Evolutionary conservation across 37 sponge, comb jelly and placozoan species (phyloP).

Genomic region (Dysidea cf. avara): DNA sequence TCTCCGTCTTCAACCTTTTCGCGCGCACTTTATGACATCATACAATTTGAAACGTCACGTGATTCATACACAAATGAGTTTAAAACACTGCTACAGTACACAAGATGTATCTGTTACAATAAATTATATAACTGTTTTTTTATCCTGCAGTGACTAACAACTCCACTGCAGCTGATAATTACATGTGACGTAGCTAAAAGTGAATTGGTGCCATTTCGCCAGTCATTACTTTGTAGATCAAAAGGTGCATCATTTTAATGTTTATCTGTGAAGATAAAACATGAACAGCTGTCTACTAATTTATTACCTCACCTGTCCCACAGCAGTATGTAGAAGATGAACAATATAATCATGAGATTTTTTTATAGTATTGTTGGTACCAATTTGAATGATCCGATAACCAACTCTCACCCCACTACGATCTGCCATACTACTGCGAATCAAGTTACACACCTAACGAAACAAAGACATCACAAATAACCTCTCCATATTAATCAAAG

Average conservation of each 20-base stretch:
- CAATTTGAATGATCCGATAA: constrained; percentile 93
- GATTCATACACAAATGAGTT: too few species aligned
- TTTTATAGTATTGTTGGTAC: constrained; percentile 83
- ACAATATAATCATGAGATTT: constrained; percentile 67
- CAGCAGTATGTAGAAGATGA: constrained; percentile 65
- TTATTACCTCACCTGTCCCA: constrained; percentile 76
- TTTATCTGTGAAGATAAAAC: constrained; percentile 51
- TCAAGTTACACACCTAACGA: constrained; percentile 67
- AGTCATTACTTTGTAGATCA: constrained; percentile 84
- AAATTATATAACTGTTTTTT: too few species aligned
- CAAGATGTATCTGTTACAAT: too few species aligned
- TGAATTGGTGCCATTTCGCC: constrained; percentile 79
- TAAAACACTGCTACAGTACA: too few species aligned
- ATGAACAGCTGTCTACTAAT: background rate
- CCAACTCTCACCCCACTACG: constrained; percentile 95
- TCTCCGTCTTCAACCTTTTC: too few species aligned
- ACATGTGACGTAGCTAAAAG: constrained; percentile 37
- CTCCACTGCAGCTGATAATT: too few species aligned
- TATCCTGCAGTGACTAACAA: too few species aligned
- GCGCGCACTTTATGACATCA: too few species aligned
- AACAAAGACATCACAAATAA: background rate
- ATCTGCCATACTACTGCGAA: constrained; percentile 92
- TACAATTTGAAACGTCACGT: too few species aligned
- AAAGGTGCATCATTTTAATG: constrained; percentile 87
- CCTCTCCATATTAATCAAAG: too few species aligned